Conservation (phyloP, 2,797 vertebrate genomes). For the Sorex maritimensis region DNA sequence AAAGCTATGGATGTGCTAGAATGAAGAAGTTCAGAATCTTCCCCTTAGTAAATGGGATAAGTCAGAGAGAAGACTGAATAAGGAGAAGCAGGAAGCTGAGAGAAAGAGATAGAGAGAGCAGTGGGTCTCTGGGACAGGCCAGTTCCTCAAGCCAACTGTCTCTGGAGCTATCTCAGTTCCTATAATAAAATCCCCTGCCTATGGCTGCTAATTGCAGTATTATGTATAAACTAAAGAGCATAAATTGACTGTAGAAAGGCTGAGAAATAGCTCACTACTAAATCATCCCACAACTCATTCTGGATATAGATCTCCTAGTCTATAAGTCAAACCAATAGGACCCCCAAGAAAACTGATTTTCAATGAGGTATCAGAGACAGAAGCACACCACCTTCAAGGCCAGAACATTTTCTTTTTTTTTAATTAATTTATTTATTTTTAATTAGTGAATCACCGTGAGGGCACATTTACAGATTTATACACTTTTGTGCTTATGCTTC, state of each 20-base stretch:
- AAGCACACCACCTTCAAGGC: neutral
- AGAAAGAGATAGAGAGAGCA: neutral
- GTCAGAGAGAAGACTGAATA: conserved; percentile 22
- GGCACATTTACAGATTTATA: too few relatives aligned
- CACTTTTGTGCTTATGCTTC: too few relatives aligned
- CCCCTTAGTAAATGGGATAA: too few relatives aligned
- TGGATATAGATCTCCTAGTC: neutral
- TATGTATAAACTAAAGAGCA: conserved; percentile 46
- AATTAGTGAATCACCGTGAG: too few relatives aligned
- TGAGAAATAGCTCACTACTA: neutral
- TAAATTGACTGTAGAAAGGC: neutral
- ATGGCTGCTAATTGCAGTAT: neutral
- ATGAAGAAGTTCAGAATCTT: neutral
- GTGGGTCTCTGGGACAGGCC: neutral
- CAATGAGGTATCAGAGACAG: neutral
- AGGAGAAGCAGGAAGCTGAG: conserved; percentile 38
- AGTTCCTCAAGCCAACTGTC: conserved; percentile 11
- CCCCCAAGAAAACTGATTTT: neutral
- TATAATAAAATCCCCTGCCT: conserved; percentile 49
- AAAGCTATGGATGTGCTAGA: conserved; percentile 13
- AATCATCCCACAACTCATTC: neutral
- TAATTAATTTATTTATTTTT: too few relatives aligned
- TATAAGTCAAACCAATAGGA: neutral
- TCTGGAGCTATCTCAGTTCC: conserved; percentile 55
- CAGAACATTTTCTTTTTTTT: neutral